Base-by-base conservation (phyloP, 2,888 invertebrate species). In the Villa cingulata region DNA sequence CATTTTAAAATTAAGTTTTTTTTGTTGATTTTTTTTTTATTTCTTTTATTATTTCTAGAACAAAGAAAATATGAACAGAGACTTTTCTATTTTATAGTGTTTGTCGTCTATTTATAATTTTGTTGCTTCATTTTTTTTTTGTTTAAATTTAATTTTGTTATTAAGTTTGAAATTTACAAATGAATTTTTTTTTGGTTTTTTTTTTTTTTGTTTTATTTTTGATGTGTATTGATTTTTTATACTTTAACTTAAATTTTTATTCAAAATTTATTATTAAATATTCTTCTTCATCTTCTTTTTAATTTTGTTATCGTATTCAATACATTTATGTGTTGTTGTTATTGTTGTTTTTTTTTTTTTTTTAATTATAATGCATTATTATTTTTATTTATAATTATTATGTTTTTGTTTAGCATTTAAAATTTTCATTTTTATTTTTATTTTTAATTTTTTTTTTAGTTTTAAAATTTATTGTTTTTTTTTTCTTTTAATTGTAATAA, bases 211-310 rank as follows among this genome's bases (percentile, higher is more conserved):
- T 45, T 36, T 45, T 23, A 23, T 37, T 16, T 37, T 36, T 14
- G 32, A 27, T 19, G 14, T 40, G 15, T 40, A 17, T 37, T 20
- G 17, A 14, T 36, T 23, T 41, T 20, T 37, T 29, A 41, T 40
- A 12, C 14, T 45, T 12, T 32, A 12, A 32, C 19, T 36, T 41
- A 32, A 41, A 27, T 32, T 41, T 27, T 18, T 32, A 18, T 45
- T 56, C 56, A 23, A 23, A 23, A 6, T 23, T 23, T n/a, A n/a
- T n/a, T n/a, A n/a, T n/a, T n/a, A n/a, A n/a, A n/a, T n/a, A n/a
- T 51, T 54, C 49, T 57, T 56, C 53, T 56, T 58, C 7, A 39
- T 48, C 16, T 45, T n/a, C 55, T 55, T 54, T 55, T 51, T 49
- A 54, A 52, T 55, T 49, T 51, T 56, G 54, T 38, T 41, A 20